Evolutionary conservation across 2,113 vertebrate genomes (phyloP), one percentile per base, ranked within the genome.

Genomic region (Corythornis madagascariensis): DNA sequence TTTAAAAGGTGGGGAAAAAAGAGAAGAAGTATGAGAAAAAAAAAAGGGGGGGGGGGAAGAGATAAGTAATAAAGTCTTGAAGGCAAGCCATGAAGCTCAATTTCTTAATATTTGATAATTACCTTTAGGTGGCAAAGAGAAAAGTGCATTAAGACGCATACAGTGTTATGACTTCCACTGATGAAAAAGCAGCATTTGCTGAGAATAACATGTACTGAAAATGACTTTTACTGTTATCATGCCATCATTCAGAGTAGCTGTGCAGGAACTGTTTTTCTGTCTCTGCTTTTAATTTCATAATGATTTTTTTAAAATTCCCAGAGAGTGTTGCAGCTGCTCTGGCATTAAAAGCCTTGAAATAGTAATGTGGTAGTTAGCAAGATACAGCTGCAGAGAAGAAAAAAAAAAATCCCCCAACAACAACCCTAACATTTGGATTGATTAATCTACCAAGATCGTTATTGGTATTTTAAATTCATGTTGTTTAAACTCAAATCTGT

Each of bases 401-500:
- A 95, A 96, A 97, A 97, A 97, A 97, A 94, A 52, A 57, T 77
- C 78, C 88, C 92, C 64, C 89, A 92, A 87, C 78, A 91, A 80
- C 79, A 42, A 76, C 67, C 82, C 60, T 79, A 95, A 88, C 96
- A 96, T 97, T 96, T 96, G 89, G 95, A 96, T 90, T 97, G 97
- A 98, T 98, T 97, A 97, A 97, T 97, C 93, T 82, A 96, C 92
- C 93, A 96, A 96, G 90, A 95, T 90, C 38, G 56, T 96, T 97
- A 95, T 96, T 97, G 17, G 1, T 97, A 96, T 97, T 97, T 98
- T 95, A 96, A 97, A 97, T 97, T 95, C 74, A 88, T 96, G 96
- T 98, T 97, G 86, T 97, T 97, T 97, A 96, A 97, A 94, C 94
- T 96, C 83, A 95, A 97, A 96, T 97, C 96, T 97, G 96, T 97